Evolutionary conservation across 1,140 invertebrate genomes (phyloP), one percentile per base, ranked within the genome.

Genomic region (Phthorimaea operculella): DNA sequence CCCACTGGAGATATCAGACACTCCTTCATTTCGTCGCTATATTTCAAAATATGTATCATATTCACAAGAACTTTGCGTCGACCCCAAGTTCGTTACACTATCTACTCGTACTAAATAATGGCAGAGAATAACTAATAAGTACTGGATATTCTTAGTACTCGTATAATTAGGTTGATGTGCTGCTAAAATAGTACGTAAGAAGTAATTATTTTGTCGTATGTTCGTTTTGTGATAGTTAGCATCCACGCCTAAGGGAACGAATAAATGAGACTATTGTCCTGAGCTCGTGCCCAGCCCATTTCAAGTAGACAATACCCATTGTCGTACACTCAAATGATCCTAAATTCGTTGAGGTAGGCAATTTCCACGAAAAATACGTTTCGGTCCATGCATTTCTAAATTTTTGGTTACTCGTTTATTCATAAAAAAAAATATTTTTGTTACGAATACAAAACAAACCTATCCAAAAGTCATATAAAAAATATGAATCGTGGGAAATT

Each of bases 291-390:
- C 60, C 67, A 66, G 64, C 66, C 66, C 62, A 70, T 74, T 76
- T 74, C 64, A 68, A 74, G 70, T 70, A 76, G 68, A 76, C 74
- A 74, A 76, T 74, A 64, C 70, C 74, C 66, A 72, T 74, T 76
- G 74, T 76, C 66, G 60, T 68, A 62, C 59, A 70, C 60, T 72
- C 68, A 71, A 74, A 72, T 76, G 68, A 72, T 72, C 67, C 70
- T 64, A 68, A 76, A 72, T 74, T 71, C 74, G 68, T 72, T 68
- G 60, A 60, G 69, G 36, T 12, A 39, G 10, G 10, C 10, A 5
- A 39, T 39, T 4, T 39, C 36, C 36, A 39, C 10, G 1, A 39
- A n/a, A 39, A 39, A 39, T 39, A 39, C 10, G 21, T 28, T 28
- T 39, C 2, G 8, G 36, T 12, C 36, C 33, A 34, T 12, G n/a